Percentiles rank a stretch among this genome's conserved stretches.
Evolutionary conservation across 2,113 vertebrate genomes (phyloP).

Genomic region (Platysteira castanea): DNA sequence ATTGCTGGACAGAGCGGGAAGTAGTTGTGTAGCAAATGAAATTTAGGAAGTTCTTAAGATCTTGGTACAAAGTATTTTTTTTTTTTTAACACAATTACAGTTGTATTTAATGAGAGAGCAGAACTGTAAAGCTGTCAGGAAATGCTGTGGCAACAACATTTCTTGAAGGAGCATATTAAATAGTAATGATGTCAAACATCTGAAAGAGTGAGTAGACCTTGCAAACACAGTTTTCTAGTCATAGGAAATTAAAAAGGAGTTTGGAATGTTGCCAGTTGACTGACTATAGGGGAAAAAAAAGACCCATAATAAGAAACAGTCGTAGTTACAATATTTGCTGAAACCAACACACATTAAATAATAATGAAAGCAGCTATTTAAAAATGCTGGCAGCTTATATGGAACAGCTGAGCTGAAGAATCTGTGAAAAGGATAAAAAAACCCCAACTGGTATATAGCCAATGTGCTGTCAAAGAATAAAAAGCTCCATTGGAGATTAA

Average conservation of each 20-base stretch:
- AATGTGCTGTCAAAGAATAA: constrained; percentile 40
- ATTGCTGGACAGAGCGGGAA: background rate
- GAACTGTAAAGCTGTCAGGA: constrained; percentile 23
- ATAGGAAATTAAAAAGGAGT: constrained; percentile 16
- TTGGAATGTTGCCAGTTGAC: constrained; percentile 29
- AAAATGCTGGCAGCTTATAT: constrained; percentile 42
- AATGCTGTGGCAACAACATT: constrained; percentile 20
- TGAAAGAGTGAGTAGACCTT: constrained; percentile 6
- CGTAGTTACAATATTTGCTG: constrained; percentile 60
- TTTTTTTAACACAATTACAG: background rate
- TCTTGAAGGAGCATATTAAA: constrained; percentile 47
- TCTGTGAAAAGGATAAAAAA: background rate
- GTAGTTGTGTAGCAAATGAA: background rate
- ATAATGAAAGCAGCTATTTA: constrained; percentile 45
- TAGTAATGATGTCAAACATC: constrained; percentile 39
- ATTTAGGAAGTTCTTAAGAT: background rate
- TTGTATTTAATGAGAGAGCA: constrained; percentile 9
- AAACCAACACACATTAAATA: constrained; percentile 59
- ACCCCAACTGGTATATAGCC: background rate
- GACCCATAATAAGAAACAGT: constrained; percentile 43
- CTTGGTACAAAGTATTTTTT: background rate
- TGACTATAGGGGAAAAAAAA: background rate
- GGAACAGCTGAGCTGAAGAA: constrained; percentile 59
- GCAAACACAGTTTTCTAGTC: constrained; percentile 20
- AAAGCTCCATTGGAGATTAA: constrained; percentile 16